Conservation (phyloP, 2,888 invertebrate genomes). For the Galerucella pusilla region DNA sequence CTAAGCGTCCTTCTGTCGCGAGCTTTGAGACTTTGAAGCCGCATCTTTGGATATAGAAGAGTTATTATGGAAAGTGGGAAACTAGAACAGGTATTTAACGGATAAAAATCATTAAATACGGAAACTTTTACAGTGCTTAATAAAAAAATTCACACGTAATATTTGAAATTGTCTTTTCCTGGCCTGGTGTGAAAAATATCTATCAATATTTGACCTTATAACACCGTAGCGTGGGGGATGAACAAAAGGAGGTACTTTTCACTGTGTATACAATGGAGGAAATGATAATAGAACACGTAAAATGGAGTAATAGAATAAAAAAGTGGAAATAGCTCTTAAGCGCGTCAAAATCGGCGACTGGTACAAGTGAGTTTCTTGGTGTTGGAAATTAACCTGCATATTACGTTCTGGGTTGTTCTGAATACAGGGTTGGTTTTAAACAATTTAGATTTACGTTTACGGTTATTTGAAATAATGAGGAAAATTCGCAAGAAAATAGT, state of each 20-base stretch:
- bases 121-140: too few species aligned
- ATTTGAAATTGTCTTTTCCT: background rate
- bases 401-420: background rate
- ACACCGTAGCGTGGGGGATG: slow-evolving; percentile 10
- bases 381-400: slow-evolving; percentile 4
- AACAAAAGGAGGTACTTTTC: slow-evolving; percentile 20
- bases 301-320: slow-evolving; percentile 22
- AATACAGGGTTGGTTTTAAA: background rate
- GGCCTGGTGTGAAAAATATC: background rate
- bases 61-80: too few species aligned
- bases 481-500: too few species aligned
- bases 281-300: slow-evolving; percentile 23
- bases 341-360: slow-evolving; percentile 46
- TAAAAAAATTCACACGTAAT: too few species aligned
- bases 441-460: background rate
- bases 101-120: too few species aligned
- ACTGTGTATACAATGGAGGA: background rate
- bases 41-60: too few species aligned
- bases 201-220: background rate
- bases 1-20: too few species aligned
- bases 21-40: too few species aligned
- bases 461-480: too few species aligned
- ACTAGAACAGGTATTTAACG: too few species aligned
- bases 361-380: slow-evolving; percentile 43
- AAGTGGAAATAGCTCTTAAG: slow-evolving; percentile 19